phyloP scores from a whole-genome alignment of 2,113 vertebrate species.

The Glareola pratincola region DNA sequence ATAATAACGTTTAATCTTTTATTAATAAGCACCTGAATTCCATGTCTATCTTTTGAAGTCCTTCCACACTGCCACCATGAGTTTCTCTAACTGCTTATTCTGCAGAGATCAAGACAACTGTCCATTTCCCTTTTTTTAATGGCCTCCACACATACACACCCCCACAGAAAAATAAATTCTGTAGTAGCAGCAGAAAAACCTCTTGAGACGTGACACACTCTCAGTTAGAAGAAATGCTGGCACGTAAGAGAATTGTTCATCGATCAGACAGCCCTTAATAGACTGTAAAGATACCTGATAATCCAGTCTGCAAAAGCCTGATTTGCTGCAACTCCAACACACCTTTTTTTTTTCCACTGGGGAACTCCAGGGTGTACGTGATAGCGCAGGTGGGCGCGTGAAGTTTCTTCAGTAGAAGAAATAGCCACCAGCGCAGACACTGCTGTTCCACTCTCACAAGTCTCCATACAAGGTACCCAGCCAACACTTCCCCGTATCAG shows the following conservation, averaged over 20 bases:
- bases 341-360: not conserved
- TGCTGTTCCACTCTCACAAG: not conserved
- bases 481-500: not conserved
- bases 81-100: not conserved
- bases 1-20: constrained; percentile 55
- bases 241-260: not conserved
- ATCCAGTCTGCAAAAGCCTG: not conserved
- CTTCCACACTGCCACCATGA: not conserved
- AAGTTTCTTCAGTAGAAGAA: not conserved
- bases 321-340: not conserved
- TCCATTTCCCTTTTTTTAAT: not conserved
- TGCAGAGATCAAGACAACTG: not conserved
- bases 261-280: not conserved
- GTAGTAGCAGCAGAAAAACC: not conserved
- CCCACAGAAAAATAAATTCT: no score
- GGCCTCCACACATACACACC: not conserved
- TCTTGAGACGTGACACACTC: not conserved
- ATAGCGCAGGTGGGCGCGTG: not conserved
- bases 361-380: not conserved
- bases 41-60: not conserved
- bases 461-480: not conserved
- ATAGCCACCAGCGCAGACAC: not conserved
- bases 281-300: not conserved
- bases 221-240: not conserved
- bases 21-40: constrained; percentile 29